Evolutionary conservation across 2,113 vertebrate genomes (phyloP).

Genomic region (Speoplatyrhinus poulsoni): DNA sequence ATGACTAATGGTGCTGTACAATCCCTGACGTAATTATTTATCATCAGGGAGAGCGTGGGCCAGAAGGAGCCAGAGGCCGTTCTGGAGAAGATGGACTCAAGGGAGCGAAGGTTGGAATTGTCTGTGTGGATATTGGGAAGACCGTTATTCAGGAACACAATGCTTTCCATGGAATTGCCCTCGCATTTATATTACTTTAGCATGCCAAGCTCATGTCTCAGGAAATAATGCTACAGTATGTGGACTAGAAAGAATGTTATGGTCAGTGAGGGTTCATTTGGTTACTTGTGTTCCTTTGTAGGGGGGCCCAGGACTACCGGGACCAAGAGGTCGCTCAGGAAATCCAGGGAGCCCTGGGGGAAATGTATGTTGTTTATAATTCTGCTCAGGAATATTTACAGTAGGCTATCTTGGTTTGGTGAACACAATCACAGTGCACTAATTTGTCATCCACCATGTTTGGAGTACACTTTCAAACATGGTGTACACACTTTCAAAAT

Average conservation of each 20-base stretch:
- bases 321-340: constrained; percentile 58
- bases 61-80: constrained; percentile 45
- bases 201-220: constrained; percentile 1
- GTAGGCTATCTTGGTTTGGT: not conserved
- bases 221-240: constrained; percentile 1
- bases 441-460: not conserved
- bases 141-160: constrained; percentile 21
- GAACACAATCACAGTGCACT: not conserved
- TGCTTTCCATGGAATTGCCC: not conserved
- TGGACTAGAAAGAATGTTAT: not conserved
- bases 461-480: not conserved
- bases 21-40: constrained; percentile 29
- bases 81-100: constrained; percentile 52
- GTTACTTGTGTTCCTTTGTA: constrained; percentile 19
- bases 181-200: not conserved
- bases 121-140: constrained; percentile 34
- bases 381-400: not conserved
- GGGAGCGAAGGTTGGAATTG: constrained; percentile 59
- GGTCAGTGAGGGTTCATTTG: not conserved
- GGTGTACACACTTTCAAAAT: too few species aligned
- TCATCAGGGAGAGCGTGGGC: constrained; percentile 63
- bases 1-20: constrained; percentile 18
- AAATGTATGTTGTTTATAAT: constrained; percentile 47
- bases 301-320: constrained; percentile 61
- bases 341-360: constrained; percentile 31